Evolutionary conservation across 2,888 invertebrate species (phyloP), one percentile per base, ranked within the genome.

Genomic region (Pecten maximus): DNA sequence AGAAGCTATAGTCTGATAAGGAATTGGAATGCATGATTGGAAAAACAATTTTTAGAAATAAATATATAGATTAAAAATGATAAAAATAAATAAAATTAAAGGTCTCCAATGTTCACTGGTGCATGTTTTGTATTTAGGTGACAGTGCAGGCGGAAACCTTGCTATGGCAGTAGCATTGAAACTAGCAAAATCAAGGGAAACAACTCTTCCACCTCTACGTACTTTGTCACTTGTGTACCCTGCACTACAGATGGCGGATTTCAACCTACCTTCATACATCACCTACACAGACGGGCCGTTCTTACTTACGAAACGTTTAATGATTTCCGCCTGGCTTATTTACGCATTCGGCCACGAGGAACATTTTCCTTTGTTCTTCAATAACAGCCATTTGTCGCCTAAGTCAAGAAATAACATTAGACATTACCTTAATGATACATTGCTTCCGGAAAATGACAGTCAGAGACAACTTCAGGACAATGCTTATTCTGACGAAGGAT

Each of bases 171-270:
- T 94, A 44, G 60, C 93, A 23, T 60, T 91, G n/a, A 90, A 90
- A 40, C 88, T 92, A 40, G 16, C 90, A 23, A 40, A 87, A 10
- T 88, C 89, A 40, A 35, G 87, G 28, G 88, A 87, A 28, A 35
- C 28, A 74, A 48, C 87, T 28, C 40, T 87, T 19, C 89, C 90
- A 23, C 87, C 88, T 12, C 44, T 91, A 19, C 90, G 89, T 40
- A 86, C 89, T 12, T 92, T 96, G 92, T 94, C 96, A 40, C 91
- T 96, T 40, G 94, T 96, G 90, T 96, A 96, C 92, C 96, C 96
- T 12, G 95, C 96, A 8, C 94, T 95, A 16, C 96, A 96, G 89
- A 94, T 95, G n/a, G 93, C 96, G 90, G 95, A 96, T 89, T 96
- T 96, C 92, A 94, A 94, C 89, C 93, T 94, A 35, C 93, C 94